Evolutionary conservation across 2,113 vertebrate genomes (phyloP).

Genomic region (Turdus rufiventris): DNA sequence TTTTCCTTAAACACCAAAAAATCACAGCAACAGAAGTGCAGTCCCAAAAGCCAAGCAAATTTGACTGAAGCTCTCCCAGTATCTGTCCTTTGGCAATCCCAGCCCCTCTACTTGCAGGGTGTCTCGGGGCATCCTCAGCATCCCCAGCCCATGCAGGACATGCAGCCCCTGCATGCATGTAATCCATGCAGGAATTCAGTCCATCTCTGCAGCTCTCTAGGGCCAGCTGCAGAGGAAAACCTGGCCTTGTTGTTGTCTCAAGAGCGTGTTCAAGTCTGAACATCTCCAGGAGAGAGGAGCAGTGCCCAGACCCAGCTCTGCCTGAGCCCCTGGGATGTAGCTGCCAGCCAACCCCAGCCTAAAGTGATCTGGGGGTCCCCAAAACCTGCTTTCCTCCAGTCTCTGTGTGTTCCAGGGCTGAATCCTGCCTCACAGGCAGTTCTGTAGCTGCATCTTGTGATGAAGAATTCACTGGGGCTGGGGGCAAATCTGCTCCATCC

Average conservation of each 20-base stretch:
- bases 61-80: neutral
- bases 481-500: neutral
- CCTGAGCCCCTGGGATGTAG: neutral
- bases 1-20: neutral
- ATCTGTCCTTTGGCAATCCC: neutral
- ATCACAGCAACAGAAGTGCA: neutral
- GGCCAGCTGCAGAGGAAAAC: neutral
- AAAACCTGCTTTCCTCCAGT: accelerated
- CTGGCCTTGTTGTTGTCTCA: neutral
- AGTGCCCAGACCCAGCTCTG: neutral
- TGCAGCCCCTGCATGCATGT: neutral
- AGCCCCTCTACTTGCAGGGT: neutral
- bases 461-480: neutral
- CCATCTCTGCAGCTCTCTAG: neutral
- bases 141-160: accelerated
- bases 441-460: neutral
- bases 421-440: accelerated
- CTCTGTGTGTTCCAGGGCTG: accelerated
- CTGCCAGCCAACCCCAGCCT: neutral
- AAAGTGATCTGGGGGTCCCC: neutral
- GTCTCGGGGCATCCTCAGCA: neutral
- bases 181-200: neutral
- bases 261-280: neutral
- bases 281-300: neutral
- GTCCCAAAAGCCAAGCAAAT: neutral